Evolutionary conservation across 2,888 invertebrate genomes (phyloP).

Genomic region (Ophion ellenae): DNA sequence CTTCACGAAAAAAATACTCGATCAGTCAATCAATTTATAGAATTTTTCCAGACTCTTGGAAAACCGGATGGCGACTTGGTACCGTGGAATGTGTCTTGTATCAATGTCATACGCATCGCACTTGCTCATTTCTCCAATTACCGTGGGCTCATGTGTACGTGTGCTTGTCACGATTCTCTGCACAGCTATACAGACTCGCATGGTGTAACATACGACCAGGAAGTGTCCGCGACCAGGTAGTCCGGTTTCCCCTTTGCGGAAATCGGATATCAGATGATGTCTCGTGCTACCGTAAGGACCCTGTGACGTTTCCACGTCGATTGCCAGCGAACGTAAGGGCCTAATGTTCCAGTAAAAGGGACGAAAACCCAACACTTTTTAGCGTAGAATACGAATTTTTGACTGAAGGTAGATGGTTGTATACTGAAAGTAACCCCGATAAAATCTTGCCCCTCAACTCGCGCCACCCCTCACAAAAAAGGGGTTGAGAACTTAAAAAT

Average conservation of each 20-base stretch:
- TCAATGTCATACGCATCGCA: conserved; percentile 15
- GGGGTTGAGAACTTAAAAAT: too few species aligned
- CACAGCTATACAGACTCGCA: conserved; percentile 21
- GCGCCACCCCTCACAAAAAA: too few species aligned
- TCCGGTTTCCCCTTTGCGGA: conserved; percentile 72
- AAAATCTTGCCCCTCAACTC: too few species aligned
- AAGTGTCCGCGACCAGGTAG: conserved; percentile 50
- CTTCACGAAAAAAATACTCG: not conserved
- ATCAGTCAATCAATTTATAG: not conserved
- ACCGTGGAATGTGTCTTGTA: not conserved
- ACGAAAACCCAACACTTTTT: too few species aligned
- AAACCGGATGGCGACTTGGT: not conserved
- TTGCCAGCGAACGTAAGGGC: not conserved
- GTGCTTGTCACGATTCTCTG: not conserved
- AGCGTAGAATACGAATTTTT: too few species aligned
- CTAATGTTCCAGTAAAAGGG: too few species aligned
- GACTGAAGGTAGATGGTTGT: too few species aligned
- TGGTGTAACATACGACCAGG: conserved; percentile 50
- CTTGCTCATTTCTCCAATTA: conserved; percentile 52
- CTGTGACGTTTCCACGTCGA: not conserved
- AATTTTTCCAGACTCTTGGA: not conserved
- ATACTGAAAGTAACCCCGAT: too few species aligned
- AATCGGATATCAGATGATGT: conserved; percentile 76
- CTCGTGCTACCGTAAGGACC: conserved; percentile 36
- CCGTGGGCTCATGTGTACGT: conserved; percentile 1